Conservation (phyloP, 2,113 vertebrate genomes). For the Myrmecobius fasciatus region DNA sequence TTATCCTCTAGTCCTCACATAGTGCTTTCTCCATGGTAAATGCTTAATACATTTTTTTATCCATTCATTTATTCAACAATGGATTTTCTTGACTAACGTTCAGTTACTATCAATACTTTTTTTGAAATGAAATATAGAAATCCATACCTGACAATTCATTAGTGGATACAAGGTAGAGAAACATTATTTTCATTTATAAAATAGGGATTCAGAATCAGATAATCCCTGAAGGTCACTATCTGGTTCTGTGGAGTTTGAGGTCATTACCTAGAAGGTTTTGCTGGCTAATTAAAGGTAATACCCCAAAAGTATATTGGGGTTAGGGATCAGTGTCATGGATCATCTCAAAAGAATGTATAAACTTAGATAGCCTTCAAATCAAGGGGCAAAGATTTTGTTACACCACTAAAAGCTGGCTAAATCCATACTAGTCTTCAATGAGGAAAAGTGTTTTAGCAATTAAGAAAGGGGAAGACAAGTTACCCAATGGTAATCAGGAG, state of each 20-base stretch:
- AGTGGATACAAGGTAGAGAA: neutral
- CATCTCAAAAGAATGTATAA: neutral
- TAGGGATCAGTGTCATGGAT: no score
- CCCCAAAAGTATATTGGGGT: no score
- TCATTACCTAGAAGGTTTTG: neutral
- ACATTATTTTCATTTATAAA: slow-evolving; percentile 9
- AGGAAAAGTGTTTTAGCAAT: no score
- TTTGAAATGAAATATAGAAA: slow-evolving; percentile 1
- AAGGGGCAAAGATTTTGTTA: no score
- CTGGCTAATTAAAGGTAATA: neutral
- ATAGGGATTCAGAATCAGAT: slow-evolving; percentile 10
- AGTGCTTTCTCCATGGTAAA: neutral
- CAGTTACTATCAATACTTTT: neutral
- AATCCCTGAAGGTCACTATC: neutral
- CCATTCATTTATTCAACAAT: neutral
- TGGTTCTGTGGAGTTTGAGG: neutral
- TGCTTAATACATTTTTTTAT: neutral
- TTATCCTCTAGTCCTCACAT: neutral
- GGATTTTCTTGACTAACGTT: neutral
- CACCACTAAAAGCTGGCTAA: no score
- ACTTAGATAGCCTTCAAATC: no score
- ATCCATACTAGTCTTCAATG: no score
- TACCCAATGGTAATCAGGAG: no score
- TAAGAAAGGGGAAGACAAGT: no score
- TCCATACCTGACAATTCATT: neutral